phyloP scores from a whole-genome alignment of 1,140 invertebrate genomes.

The Drosophila orena region DNA sequence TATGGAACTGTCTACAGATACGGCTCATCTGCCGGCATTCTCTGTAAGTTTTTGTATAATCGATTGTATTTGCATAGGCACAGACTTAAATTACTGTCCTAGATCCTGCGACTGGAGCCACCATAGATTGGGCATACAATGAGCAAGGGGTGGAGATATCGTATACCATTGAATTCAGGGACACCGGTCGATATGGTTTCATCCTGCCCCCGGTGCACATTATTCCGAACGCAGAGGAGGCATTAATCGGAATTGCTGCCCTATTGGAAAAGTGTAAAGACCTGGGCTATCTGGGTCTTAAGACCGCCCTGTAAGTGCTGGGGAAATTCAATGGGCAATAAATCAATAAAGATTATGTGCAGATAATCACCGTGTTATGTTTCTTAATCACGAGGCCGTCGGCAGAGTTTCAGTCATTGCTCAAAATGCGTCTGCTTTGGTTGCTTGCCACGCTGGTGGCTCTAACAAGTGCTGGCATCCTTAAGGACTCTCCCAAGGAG shows the following conservation, averaged over 20 bases:
- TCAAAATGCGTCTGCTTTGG: slow-evolving; percentile 59
- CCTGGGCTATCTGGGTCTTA: slow-evolving; percentile 59
- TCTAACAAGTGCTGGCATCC: slow-evolving; percentile 39
- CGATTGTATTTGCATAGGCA: not conserved
- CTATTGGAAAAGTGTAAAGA: slow-evolving; percentile 86
- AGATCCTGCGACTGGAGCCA: slow-evolving; percentile 86
- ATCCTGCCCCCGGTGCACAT: slow-evolving; percentile 93
- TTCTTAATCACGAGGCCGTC: slow-evolving; percentile 10
- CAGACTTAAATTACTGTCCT: not conserved
- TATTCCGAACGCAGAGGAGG: slow-evolving; percentile 92
- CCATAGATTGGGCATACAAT: slow-evolving; percentile 89
- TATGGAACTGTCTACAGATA: slow-evolving; percentile 86
- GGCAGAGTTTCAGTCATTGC: slow-evolving; percentile 19
- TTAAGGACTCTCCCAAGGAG: slow-evolving; percentile 28
- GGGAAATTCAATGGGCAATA: slow-evolving; percentile 40
- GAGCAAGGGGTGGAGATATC: slow-evolving; percentile 87
- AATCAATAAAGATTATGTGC: slow-evolving; percentile 57
- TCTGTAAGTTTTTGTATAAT: slow-evolving; percentile 85
- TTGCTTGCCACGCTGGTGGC: slow-evolving; percentile 47
- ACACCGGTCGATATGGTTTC: slow-evolving; percentile 94
- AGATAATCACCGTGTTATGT: slow-evolving; percentile 12
- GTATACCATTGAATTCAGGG: slow-evolving; percentile 87
- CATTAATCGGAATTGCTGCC: slow-evolving; percentile 90
- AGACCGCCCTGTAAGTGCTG: slow-evolving; percentile 36
- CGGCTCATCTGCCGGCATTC: slow-evolving; percentile 85